Evolutionary conservation across 2,888 invertebrate species (phyloP).

Genomic region (Sphinx pinastri): DNA sequence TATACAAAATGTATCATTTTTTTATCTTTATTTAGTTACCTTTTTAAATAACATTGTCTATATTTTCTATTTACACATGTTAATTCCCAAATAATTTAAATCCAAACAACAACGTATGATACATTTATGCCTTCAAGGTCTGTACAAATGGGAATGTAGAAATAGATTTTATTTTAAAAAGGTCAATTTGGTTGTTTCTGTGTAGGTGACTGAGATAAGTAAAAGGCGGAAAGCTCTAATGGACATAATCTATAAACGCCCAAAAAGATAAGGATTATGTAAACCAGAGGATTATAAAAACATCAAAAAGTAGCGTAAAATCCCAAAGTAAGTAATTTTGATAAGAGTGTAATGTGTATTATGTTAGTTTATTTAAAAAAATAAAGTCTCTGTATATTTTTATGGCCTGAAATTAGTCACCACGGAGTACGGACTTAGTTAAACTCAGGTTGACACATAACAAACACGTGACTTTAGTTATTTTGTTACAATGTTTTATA

Average conservation of each 20-base stretch:
- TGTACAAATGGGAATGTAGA: neutral
- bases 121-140: neutral
- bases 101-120: neutral
- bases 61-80: neutral
- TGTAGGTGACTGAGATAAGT: neutral
- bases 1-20: neutral
- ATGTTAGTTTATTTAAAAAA: too few relatives aligned
- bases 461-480: too few relatives aligned
- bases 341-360: too few relatives aligned
- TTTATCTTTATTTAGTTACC: too few relatives aligned
- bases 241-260: neutral
- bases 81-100: constrained; percentile 1
- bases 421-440: too few relatives aligned
- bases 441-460: too few relatives aligned
- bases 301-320: neutral
- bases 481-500: too few relatives aligned
- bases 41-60: neutral
- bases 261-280: neutral
- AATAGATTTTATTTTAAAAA: neutral
- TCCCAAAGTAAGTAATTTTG: too few relatives aligned
- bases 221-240: too few relatives aligned
- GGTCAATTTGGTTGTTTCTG: neutral
- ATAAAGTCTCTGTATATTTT: too few relatives aligned
- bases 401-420: too few relatives aligned
- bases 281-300: neutral